A percentile compares a stretch with the other conserved stretches of the same genome.
These are phyloP conservation scores for Latrodectus geometricus DNA, from an alignment of 1,140 invertebrate genomes.

Conservation along the genomic window DNA sequence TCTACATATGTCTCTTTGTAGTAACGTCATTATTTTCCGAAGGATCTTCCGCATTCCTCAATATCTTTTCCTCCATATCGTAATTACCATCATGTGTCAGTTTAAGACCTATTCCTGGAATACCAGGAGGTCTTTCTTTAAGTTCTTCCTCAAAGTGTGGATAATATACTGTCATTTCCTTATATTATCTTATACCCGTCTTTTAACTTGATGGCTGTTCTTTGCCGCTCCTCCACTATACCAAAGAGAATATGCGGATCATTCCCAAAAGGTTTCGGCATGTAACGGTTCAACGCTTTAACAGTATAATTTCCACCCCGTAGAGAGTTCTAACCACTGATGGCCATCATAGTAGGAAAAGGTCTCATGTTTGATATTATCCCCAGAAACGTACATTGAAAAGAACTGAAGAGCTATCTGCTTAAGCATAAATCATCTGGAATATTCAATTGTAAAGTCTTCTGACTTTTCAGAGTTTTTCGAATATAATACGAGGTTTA, in stretches of 20 bases:
- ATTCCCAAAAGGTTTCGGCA: constrained; percentile 18
- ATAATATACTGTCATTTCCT: constrained; percentile 22
- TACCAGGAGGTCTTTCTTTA: no score
- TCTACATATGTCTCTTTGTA: constrained; percentile 12
- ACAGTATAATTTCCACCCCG: constrained; percentile 19
- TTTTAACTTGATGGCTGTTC: no score
- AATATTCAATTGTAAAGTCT: no score
- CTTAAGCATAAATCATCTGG: neutral
- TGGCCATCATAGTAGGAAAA: constrained; percentile 19
- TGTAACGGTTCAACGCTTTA: no score
- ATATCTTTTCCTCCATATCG: constrained; percentile 18
- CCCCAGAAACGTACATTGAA: no score
- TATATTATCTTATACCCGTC: neutral
- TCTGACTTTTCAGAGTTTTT: no score
- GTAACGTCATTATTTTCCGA: neutral
- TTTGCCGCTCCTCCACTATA: no score
- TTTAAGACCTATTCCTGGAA: no score
- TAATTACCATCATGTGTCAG: no score
- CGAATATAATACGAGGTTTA: neutral
- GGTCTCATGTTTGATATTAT: constrained; percentile 12
- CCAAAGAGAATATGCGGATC: constrained; percentile 20
- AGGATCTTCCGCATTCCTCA: neutral
- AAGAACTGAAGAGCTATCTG: constrained; percentile 14
- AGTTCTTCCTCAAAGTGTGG: no score
- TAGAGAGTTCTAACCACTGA: no score